Percentiles rank a stretch among this genome's conserved stretches.
These are phyloP conservation scores for Canis aureus DNA, from an alignment of 2,113 vertebrate genomes.

Conservation along the genomic window DNA sequence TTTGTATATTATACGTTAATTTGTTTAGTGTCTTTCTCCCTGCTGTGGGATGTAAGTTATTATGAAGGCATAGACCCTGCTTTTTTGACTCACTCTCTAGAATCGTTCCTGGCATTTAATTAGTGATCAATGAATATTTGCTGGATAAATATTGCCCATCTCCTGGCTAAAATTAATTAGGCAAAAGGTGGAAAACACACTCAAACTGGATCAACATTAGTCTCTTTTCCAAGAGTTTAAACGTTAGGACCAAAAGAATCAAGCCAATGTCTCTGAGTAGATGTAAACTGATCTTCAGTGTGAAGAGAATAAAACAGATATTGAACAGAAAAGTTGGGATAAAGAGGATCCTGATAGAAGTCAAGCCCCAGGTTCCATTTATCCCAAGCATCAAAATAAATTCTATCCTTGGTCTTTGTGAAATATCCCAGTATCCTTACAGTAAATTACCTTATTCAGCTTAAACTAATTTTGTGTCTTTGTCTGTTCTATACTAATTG, in stretches of 20 bases:
- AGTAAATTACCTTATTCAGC: neutral
- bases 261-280: neutral
- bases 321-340: neutral
- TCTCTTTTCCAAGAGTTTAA: neutral
- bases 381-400: neutral
- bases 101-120: neutral
- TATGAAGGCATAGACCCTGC: neutral
- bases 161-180: neutral
- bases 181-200: neutral
- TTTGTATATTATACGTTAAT: neutral
- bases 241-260: neutral
- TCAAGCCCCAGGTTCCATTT: neutral
- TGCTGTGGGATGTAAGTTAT: neutral
- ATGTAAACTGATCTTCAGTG: neutral
- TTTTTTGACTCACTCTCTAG: neutral
- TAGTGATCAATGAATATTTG: neutral
- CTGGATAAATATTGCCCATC: neutral
- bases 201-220: neutral
- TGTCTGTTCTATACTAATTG: neutral
- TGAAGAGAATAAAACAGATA: neutral
- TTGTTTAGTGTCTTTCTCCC: neutral
- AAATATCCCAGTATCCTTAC: neutral
- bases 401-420: neutral
- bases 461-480: slow-evolving; percentile 16
- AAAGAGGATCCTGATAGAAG: neutral